phyloP scores from a whole-genome alignment of 2,797 vertebrate species.

The Characodon lateralis region DNA sequence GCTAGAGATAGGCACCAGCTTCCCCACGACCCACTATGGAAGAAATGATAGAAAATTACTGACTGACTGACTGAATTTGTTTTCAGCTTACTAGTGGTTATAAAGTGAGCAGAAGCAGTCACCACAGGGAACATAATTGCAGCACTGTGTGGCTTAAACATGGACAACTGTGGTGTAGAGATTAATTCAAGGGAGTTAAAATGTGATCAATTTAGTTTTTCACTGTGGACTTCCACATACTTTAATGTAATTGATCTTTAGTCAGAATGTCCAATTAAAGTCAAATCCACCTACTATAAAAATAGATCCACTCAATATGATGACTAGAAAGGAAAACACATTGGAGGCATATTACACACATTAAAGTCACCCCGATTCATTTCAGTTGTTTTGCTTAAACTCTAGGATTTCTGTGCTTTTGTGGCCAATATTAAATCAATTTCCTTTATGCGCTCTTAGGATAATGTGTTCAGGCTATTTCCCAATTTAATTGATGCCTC shows the following conservation, averaged over 20 bases:
- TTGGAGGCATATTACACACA: not conserved
- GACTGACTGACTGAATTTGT: not conserved
- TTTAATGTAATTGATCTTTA: constrained; percentile 16
- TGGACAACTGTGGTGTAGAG: not conserved
- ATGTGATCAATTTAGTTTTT: not conserved
- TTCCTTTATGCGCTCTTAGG: constrained; percentile 12
- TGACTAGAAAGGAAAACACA: constrained; percentile 1
- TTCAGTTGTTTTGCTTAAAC: not conserved
- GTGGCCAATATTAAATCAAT: not conserved
- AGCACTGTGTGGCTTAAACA: not conserved
- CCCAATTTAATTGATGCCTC: constrained; percentile 17
- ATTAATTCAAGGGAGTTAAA: constrained; percentile 4
- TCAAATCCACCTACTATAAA: constrained; percentile 10
- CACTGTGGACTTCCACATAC: not conserved
- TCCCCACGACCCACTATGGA: too few species aligned
- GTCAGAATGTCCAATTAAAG: constrained; percentile 12
- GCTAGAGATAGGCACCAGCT: too few species aligned
- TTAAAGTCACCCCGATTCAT: not conserved
- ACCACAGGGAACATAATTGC: not conserved
- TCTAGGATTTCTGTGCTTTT: not conserved
- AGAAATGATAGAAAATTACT: too few species aligned
- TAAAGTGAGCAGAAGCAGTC: not conserved
- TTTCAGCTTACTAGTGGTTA: not conserved
- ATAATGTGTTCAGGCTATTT: constrained; percentile 19
- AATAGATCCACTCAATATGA: constrained; percentile 18